Conservation (phyloP, 2,797 vertebrate species). For the Sebastes dallii region DNA sequence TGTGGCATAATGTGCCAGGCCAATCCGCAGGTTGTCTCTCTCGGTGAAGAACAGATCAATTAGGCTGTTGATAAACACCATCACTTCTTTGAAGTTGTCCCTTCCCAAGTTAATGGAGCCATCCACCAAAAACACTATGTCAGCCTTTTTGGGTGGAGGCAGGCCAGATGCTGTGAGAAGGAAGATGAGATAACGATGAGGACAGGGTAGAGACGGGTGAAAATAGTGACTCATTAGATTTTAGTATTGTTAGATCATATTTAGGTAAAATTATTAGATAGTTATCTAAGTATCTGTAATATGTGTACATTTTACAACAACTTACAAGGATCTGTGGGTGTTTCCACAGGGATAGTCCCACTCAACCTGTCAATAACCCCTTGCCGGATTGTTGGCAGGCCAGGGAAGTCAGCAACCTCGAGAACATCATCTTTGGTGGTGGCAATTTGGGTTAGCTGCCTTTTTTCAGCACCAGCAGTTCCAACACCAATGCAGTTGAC, state of each 20-base stretch:
- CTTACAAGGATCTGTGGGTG: constrained; percentile 61
- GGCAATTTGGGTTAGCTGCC: constrained; percentile 85
- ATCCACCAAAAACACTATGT: constrained; percentile 96
- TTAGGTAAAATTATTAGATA: not conserved
- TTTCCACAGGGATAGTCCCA: constrained; percentile 20
- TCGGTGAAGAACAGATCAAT: constrained; percentile 88
- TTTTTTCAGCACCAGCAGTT: constrained; percentile 76
- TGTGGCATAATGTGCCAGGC: constrained; percentile 90
- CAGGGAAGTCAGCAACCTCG: constrained; percentile 83
- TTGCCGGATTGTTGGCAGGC: constrained; percentile 77
- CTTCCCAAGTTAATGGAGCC: constrained; percentile 93
- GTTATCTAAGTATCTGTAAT: not conserved
- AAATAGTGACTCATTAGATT: not conserved
- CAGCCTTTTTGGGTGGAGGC: constrained; percentile 79
- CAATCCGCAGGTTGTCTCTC: constrained; percentile 87
- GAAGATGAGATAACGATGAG: not conserved
- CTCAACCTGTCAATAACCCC: constrained; percentile 78
- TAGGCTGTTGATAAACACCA: constrained; percentile 85
- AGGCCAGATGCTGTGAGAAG: constrained; percentile 19
- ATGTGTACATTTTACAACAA: constrained; percentile 11
- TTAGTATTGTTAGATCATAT: not conserved
- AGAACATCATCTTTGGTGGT: constrained; percentile 78
- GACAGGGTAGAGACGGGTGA: not conserved
- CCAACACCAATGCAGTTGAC: constrained; percentile 89
- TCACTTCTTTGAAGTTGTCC: constrained; percentile 87